phyloP scores from a whole-genome alignment of 2,113 vertebrate genomes.

The Etheostoma spectabile region DNA sequence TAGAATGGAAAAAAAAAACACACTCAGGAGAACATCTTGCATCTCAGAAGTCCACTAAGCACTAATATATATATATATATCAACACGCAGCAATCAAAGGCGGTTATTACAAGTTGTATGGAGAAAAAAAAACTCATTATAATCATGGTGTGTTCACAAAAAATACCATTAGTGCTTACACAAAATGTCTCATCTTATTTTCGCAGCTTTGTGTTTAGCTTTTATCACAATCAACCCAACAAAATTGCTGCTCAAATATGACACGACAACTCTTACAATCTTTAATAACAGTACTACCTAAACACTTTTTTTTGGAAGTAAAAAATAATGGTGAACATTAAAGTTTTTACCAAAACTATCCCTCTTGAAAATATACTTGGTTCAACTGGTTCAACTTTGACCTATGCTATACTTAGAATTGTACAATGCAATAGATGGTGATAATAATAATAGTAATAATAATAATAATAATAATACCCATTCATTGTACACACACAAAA shows the following conservation, averaged over 20 bases:
- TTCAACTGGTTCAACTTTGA: not conserved
- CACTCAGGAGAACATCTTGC: not conserved
- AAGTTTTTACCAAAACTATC: not conserved
- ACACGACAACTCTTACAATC: not conserved
- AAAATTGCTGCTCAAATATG: not conserved
- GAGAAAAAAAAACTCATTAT: constrained; percentile 32
- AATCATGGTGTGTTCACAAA: not conserved
- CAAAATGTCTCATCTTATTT: not conserved
- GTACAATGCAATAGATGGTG: no score
- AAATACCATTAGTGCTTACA: constrained; percentile 34
- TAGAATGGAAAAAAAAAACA: constrained; percentile 18
- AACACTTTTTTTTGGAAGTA: not conserved
- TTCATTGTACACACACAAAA: no score
- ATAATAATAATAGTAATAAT: no score
- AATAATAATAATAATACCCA: no score
- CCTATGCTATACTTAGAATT: not conserved
- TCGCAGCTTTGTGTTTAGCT: not conserved
- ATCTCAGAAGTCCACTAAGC: constrained; percentile 10
- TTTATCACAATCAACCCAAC: not conserved
- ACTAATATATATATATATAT: not conserved
- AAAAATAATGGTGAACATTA: not conserved
- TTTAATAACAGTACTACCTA: not conserved
- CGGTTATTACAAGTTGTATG: not conserved
- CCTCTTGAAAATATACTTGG: not conserved
- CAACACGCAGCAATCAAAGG: constrained; percentile 33